These are phyloP conservation scores for Chiroxiphia lanceolata DNA, from an alignment of 2,797 vertebrate genomes.

Conservation along the genomic window DNA sequence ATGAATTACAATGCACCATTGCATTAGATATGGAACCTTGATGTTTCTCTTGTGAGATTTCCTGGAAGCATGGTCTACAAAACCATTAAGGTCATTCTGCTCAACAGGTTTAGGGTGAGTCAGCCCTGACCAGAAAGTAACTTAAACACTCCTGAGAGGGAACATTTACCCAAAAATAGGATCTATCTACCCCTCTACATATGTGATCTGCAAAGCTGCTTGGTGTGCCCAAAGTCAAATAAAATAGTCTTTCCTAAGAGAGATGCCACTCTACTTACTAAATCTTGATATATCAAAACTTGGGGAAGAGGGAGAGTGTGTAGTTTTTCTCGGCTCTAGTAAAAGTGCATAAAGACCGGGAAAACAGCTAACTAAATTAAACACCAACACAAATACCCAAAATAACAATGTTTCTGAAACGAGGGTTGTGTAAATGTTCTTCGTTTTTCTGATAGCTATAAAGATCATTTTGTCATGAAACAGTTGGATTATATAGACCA, in stretches of 20 bases:
- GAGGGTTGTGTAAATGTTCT: background rate
- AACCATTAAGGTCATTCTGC: background rate
- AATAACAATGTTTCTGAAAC: background rate
- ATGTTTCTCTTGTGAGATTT: background rate
- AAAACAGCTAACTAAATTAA: background rate
- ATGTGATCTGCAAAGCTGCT: background rate
- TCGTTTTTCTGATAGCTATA: background rate
- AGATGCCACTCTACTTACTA: background rate
- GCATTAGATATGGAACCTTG: background rate
- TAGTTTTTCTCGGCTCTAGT: background rate
- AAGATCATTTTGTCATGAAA: background rate
- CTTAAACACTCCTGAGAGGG: background rate
- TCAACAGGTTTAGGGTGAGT: background rate
- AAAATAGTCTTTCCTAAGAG: background rate
- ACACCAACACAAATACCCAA: accelerated
- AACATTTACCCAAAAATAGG: background rate
- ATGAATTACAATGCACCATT: background rate
- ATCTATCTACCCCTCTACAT: accelerated
- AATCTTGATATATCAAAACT: background rate
- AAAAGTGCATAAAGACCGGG: background rate
- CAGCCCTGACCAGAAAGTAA: background rate
- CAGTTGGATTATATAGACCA: background rate
- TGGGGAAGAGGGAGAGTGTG: accelerated
- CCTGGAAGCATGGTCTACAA: background rate
- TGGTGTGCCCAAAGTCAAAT: background rate